phyloP scores from a whole-genome alignment of 1,140 invertebrate species.

The Oncopodura yosiiana region DNA sequence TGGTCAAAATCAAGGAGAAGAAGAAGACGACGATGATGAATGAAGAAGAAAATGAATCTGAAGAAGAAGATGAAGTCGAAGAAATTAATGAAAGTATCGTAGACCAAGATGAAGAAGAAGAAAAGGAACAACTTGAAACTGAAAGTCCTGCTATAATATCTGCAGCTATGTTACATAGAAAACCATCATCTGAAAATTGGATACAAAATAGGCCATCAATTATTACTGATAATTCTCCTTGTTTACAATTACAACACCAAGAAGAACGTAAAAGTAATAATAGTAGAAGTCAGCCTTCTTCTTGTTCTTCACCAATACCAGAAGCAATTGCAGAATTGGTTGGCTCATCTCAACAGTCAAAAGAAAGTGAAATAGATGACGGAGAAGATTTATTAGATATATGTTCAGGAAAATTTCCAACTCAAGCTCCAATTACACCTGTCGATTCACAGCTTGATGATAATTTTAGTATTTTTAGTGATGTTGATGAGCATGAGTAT shows the following conservation, averaged over 20 bases:
- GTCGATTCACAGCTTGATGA: conserved; percentile 31
- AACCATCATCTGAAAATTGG: background rate
- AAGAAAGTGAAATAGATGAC: background rate
- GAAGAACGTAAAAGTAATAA: too few relatives aligned
- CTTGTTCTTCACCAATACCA: background rate
- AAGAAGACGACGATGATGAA: conserved; percentile 23
- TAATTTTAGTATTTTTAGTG: background rate
- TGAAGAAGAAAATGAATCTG: conserved; percentile 37
- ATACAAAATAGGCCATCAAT: background rate
- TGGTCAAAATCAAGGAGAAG: conserved; percentile 38
- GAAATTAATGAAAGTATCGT: conserved; percentile 30
- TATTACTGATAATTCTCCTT: too few relatives aligned
- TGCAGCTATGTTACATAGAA: background rate
- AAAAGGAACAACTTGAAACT: conserved; percentile 25
- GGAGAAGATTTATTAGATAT: conserved; percentile 40
- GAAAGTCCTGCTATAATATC: too few relatives aligned
- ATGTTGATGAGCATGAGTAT: conserved; percentile 7
- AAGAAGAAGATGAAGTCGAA: conserved; percentile 40
- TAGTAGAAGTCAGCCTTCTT: too few relatives aligned
- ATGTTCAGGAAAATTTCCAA: conserved; percentile 42
- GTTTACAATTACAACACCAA: too few relatives aligned
- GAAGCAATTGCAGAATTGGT: conserved; percentile 15
- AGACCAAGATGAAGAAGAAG: conserved; percentile 31
- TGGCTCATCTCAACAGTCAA: background rate
- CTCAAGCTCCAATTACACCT: conserved; percentile 33